Evolutionary conservation across 2,888 invertebrate genomes (phyloP).

Genomic region (Oscheius sp.): DNA sequence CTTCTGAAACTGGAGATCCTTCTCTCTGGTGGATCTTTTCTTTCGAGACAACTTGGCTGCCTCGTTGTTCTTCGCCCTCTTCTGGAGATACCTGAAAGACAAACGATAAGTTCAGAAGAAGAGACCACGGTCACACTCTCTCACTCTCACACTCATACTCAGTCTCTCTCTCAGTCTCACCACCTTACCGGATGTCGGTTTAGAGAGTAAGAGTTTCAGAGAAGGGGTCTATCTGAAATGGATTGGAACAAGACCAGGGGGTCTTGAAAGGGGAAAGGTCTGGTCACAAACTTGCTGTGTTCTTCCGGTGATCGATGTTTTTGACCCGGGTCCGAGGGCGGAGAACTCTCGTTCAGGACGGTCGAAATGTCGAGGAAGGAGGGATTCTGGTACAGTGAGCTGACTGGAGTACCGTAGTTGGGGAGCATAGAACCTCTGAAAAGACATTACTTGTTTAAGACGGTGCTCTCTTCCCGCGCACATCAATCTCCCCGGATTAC

Average conservation of each 20-base stretch:
- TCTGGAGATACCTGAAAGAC: constrained; percentile 4
- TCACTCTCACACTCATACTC: neutral
- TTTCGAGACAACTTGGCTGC: constrained; percentile 9
- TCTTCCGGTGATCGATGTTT: constrained; percentile 19
- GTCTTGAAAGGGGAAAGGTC: neutral
- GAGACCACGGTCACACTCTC: constrained; percentile 11
- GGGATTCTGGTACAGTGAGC: neutral
- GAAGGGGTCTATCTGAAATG: constrained; percentile 7
- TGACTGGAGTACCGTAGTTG: constrained; percentile 8
- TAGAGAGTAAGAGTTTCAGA: neutral
- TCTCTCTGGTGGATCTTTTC: neutral
- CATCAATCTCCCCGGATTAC: constrained; percentile 24
- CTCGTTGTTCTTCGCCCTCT: constrained; percentile 24
- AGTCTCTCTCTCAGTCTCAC: constrained; percentile 17
- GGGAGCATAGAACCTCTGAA: constrained; percentile 3
- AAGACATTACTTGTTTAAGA: neutral
- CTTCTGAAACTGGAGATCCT: neutral
- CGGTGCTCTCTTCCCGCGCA: constrained; percentile 1
- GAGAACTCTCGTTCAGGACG: constrained; percentile 10
- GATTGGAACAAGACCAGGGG: neutral
- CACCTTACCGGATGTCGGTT: constrained; percentile 17
- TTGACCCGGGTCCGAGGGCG: constrained; percentile 21
- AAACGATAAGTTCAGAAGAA: neutral
- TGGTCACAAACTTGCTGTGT: constrained; percentile 18
- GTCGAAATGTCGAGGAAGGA: neutral